phyloP scores from a whole-genome alignment of 2,888 invertebrate genomes.

The Drosophila parthenogenetica region DNA sequence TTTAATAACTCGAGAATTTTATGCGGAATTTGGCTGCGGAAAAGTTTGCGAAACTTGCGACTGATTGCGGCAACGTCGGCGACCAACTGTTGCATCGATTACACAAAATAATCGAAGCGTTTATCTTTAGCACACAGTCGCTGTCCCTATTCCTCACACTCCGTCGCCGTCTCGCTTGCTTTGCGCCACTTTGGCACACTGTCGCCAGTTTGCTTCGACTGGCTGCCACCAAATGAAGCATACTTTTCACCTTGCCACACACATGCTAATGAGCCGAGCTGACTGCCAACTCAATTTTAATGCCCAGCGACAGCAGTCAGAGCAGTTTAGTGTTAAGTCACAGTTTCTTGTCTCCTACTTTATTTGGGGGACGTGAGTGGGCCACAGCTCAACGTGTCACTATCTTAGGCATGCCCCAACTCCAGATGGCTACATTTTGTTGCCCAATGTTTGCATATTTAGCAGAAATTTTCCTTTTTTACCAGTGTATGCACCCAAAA shows the following conservation, averaged over 20 bases:
- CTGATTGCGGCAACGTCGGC: conserved; percentile 53
- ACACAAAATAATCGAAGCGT: conserved; percentile 34
- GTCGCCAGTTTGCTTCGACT: conserved; percentile 8
- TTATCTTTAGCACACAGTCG: conserved; percentile 12
- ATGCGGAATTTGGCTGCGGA: background rate
- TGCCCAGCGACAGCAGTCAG: conserved; percentile 68
- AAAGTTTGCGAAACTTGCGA: conserved; percentile 19
- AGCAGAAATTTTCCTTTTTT: background rate
- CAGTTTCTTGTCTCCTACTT: conserved; percentile 1
- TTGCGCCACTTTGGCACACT: conserved; percentile 30
- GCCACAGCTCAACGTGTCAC: too few relatives aligned
- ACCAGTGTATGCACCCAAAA: conserved; percentile 48
- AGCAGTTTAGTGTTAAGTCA: conserved; percentile 56
- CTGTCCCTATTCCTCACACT: background rate
- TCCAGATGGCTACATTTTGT: background rate
- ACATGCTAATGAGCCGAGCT: conserved; percentile 66
- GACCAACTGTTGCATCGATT: conserved; percentile 72
- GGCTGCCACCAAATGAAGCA: conserved; percentile 63
- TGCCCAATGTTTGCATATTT: too few relatives aligned
- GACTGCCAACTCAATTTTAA: conserved; percentile 35
- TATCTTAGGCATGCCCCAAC: conserved; percentile 10
- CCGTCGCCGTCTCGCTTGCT: background rate
- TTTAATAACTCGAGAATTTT: background rate
- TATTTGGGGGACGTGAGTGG: conserved; percentile 16
- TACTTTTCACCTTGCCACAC: conserved; percentile 60